A percentile compares a stretch with the other conserved stretches of the same genome.
These are phyloP conservation scores for Caenorhabditis sp. DNA, from an alignment of 2,888 invertebrate genomes.

Conservation along the genomic window DNA sequence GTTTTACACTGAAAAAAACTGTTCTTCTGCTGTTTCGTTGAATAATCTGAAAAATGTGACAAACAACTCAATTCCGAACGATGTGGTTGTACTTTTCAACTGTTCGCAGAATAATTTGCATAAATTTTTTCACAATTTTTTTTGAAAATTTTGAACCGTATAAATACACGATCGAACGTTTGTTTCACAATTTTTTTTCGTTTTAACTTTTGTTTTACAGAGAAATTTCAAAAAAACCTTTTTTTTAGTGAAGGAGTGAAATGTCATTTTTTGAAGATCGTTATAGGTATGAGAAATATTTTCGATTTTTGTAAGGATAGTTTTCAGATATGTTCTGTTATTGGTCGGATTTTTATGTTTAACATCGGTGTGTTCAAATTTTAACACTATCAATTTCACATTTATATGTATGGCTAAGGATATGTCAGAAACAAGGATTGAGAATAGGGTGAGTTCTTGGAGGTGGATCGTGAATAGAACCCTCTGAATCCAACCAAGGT, in stretches of 20 bases:
- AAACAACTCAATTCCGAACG: no score
- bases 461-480: no score
- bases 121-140: not conserved
- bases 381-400: constrained; percentile 57
- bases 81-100: no score
- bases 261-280: not conserved
- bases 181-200: constrained; percentile 26
- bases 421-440: constrained; percentile 13
- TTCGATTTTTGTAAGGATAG: constrained; percentile 1
- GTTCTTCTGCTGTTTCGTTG: no score
- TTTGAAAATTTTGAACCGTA: constrained; percentile 11
- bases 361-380: constrained; percentile 53
- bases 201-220: no score
- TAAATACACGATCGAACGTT: constrained; percentile 15
- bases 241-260: no score
- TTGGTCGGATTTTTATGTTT: constrained; percentile 48
- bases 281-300: not conserved
- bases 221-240: no score
- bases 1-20: no score
- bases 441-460: not conserved
- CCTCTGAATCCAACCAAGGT: no score
- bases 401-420: constrained; percentile 59
- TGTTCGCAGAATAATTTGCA: no score
- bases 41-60: no score
- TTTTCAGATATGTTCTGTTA: constrained; percentile 40